Evolutionary conservation across 2,113 vertebrate genomes (phyloP).

Genomic region (Arothron firmamentum): DNA sequence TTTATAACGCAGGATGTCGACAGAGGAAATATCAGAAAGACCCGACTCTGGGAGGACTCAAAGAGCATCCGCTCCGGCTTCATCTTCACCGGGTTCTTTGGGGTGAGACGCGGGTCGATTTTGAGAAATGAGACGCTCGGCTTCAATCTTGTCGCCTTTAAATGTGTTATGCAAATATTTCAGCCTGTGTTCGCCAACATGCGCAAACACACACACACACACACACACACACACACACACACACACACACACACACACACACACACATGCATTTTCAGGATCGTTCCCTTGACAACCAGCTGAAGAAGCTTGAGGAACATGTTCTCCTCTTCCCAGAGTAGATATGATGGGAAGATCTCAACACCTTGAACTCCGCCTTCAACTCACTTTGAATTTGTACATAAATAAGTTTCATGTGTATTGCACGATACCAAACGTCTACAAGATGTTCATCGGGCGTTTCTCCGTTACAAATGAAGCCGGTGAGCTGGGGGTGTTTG

Average conservation of each 20-base stretch:
- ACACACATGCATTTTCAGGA: constrained; percentile 30
- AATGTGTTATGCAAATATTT: constrained; percentile 48
- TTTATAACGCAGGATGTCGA: constrained; percentile 20
- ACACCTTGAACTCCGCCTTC: constrained; percentile 17
- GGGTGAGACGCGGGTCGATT: constrained; percentile 1
- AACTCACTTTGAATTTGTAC: constrained; percentile 19
- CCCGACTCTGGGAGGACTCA: neutral
- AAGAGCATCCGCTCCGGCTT: neutral
- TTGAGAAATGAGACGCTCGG: constrained; percentile 7
- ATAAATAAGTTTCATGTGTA: neutral
- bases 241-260: constrained; percentile 1
- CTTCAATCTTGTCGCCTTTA: constrained; percentile 12
- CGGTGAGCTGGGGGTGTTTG: neutral
- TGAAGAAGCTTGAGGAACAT: constrained; percentile 36
- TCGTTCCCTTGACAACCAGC: constrained; percentile 58
- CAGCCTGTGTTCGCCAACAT: neutral
- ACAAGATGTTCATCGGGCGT: neutral
- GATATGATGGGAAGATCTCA: constrained; percentile 29
- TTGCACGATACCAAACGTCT: neutral
- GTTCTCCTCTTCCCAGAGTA: constrained; percentile 35
- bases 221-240: neutral
- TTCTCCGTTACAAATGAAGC: neutral
- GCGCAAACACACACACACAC: no score
- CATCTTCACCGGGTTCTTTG: neutral
- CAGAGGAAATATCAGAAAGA: constrained; percentile 17